phyloP scores from a whole-genome alignment of 2,113 vertebrate species.

The Steatornis caripensis region DNA sequence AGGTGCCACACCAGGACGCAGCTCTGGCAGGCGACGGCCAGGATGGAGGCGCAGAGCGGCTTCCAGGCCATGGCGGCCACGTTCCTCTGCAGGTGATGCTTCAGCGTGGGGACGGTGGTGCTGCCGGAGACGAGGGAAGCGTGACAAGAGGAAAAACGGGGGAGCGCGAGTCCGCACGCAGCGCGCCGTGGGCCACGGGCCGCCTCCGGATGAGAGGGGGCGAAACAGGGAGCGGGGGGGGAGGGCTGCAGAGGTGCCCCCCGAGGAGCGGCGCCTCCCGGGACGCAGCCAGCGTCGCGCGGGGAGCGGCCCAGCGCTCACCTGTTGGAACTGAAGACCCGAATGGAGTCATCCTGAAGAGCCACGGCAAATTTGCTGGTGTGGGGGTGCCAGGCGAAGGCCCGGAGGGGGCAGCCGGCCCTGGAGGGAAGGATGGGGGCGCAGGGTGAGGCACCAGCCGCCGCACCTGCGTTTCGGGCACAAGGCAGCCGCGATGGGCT shows the following conservation, averaged over 20 bases:
- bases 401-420: constrained; percentile 84
- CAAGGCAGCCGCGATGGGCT: not conserved
- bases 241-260: too few species aligned
- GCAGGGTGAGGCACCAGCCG: not conserved
- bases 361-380: constrained; percentile 92
- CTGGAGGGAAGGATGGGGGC: constrained; percentile 50
- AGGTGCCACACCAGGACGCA: constrained; percentile 92
- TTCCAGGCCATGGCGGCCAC: constrained; percentile 91
- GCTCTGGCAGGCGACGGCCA: constrained; percentile 92
- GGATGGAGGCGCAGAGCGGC: constrained; percentile 88
- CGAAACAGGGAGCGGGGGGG: too few species aligned
- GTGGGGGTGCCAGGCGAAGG: constrained; percentile 94
- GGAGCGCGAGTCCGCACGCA: rapidly evolving
- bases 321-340: constrained; percentile 90
- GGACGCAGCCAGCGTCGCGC: not conserved
- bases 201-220: too few species aligned
- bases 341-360: constrained; percentile 89
- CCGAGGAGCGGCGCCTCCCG: not conserved
- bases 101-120: constrained; percentile 85
- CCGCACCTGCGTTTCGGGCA: too few species aligned
- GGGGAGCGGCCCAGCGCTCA: not conserved
- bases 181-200: rapidly evolving
- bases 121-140: constrained; percentile 43
- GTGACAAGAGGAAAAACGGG: rapidly evolving
- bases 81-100: constrained; percentile 89